Conservation (phyloP, 2,888 invertebrate genomes). For the Drosophila setosimentum region DNA sequence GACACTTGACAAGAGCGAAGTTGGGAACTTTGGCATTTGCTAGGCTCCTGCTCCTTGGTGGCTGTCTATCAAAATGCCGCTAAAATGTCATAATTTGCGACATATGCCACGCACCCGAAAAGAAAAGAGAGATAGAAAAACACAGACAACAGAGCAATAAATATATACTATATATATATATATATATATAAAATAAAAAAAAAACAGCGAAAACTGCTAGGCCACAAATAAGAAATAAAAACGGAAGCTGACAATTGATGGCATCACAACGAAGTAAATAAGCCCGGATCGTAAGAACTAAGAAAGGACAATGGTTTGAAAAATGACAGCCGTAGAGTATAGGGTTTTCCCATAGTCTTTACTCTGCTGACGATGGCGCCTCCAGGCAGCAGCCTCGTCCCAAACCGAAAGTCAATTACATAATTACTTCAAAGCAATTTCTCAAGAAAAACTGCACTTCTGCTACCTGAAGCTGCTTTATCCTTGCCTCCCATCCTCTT, state of each 20-base stretch:
- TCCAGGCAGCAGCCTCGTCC: conserved; percentile 31
- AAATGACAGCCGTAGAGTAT: conserved; percentile 57
- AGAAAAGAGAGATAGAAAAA: conserved; percentile 1
- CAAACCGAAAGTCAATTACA: conserved; percentile 68
- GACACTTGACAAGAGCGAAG: conserved; percentile 41
- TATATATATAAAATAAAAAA: no score
- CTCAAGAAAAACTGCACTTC: conserved; percentile 54
- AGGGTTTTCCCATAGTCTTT: conserved; percentile 12
- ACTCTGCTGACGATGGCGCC: conserved; percentile 56
- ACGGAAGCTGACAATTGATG: conserved; percentile 77
- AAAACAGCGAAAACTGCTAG: conserved; percentile 20
- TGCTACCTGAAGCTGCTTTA: conserved; percentile 51
- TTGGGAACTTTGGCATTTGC: conserved; percentile 12
- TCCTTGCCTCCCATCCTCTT: conserved; percentile 16
- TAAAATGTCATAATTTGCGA: conserved; percentile 76
- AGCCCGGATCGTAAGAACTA: conserved; percentile 17
- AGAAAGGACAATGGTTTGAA: conserved; percentile 57
- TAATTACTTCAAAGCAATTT: conserved; percentile 75
- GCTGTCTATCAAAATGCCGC: conserved; percentile 54
- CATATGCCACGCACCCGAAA: conserved; percentile 55
- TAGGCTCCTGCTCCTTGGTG: conserved; percentile 15
- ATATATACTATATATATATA: conserved; percentile 20
- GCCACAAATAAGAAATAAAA: conserved; percentile 59
- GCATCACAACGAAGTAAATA: conserved; percentile 36
- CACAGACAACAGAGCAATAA: conserved; percentile 30